Evolutionary conservation across 2,113 vertebrate genomes (phyloP), one percentile per base, ranked within the genome.

Genomic region (Pimephales promelas): DNA sequence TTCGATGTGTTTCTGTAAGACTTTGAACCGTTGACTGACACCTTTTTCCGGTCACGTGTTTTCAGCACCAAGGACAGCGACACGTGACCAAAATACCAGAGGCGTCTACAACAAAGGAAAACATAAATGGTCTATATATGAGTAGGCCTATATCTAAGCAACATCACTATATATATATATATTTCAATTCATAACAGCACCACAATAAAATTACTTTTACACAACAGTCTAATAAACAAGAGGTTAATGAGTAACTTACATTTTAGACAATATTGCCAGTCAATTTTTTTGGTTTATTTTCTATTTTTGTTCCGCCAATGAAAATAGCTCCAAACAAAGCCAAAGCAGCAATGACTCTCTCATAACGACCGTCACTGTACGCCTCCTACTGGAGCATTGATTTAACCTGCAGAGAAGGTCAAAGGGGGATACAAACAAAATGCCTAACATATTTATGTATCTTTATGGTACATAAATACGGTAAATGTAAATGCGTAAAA

Each of bases 51-150:
- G 40, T 20, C 8, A 16, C 52, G 34, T 45, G 31, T 20, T 90
- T 92, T 92, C 92, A 93, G 91, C 82, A 93, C 92, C 90, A 82
- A 4, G 91, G 92, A 92, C 88, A 93, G 92, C 84, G 86, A 62
- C 83, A 61, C 74, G 28, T 18, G 71, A 45, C 68, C 28, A 34
- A 54, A 75, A 75, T 54, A 54, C 47, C 28, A 8, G 28, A 34
- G 9, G 47, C 8, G 5, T 14, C 68, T 24, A 14, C 73, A 75
- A 5, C 73, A n/a, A 22, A 54, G 0, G 47, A 54, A 31, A 74
- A 20, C n/a, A 47, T 26, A 14, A 74, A 31, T 28, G 24, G 16
- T 16, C 70, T 24, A 10, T 3, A 49, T 70, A 34, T 66, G 2
- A 34, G 28, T 20, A 36, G 16, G 31, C 8, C 31, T 22, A 4